phyloP scores from a whole-genome alignment of 2,888 invertebrate species.

The Lasioglossum villosulum region DNA sequence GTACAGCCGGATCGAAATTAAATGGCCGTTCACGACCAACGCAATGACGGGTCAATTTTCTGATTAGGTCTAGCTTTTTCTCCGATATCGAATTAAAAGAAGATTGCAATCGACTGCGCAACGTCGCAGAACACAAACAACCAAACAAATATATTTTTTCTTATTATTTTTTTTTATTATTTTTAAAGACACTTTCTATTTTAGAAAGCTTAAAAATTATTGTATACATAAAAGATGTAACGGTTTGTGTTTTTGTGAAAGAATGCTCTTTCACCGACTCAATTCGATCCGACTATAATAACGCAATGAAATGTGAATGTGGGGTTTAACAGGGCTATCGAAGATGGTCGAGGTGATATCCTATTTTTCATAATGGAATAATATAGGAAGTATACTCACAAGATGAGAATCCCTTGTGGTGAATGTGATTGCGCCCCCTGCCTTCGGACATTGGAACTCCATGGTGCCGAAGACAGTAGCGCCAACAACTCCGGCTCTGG shows the following conservation, averaged over 20 bases:
- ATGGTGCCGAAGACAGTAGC: conserved; percentile 88
- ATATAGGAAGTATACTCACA: conserved; percentile 86
- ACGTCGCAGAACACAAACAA: background rate
- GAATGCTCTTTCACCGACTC: background rate
- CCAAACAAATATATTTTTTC: background rate
- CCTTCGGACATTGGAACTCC: conserved; percentile 94
- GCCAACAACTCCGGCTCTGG: conserved; percentile 91
- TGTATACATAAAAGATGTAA: background rate
- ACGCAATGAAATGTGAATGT: background rate
- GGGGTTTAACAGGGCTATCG: background rate
- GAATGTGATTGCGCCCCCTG: conserved; percentile 96
- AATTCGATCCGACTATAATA: background rate
- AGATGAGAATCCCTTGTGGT: conserved; percentile 96
- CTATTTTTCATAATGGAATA: conserved; percentile 42
- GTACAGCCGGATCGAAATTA: background rate
- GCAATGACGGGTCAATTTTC: background rate
- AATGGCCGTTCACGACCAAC: background rate
- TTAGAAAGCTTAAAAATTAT: no score
- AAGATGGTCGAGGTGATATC: conserved; percentile 2
- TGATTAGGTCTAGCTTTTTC: background rate
- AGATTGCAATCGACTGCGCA: background rate
- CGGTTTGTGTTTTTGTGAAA: background rate
- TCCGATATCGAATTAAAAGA: background rate
- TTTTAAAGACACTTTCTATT: background rate
- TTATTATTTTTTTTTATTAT: no score